Percentiles rank a stretch among this genome's conserved stretches.
Conservation (phyloP, 1,140 invertebrate species). For the Drosophila suzukii region DNA sequence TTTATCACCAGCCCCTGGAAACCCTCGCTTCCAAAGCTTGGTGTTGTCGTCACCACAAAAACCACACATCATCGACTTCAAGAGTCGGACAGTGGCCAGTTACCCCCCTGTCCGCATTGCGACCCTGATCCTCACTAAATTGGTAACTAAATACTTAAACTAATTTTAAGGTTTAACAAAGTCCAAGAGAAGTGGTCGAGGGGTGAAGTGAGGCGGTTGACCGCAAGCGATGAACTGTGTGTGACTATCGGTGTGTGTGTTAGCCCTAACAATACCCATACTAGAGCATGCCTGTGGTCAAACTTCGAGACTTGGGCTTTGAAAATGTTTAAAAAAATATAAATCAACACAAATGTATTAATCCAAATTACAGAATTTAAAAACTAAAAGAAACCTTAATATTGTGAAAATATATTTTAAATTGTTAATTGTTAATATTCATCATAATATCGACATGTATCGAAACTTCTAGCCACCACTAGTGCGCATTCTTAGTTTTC, state of each 20-base stretch:
- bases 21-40: background rate
- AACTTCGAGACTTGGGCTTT: constrained; percentile 11
- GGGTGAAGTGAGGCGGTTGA: constrained; percentile 47
- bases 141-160: constrained; percentile 83
- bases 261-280: constrained; percentile 9
- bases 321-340: background rate
- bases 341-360: background rate
- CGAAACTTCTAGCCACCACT: background rate
- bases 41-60: constrained; percentile 36
- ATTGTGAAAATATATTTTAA: too few relatives aligned
- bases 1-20: constrained; percentile 7
- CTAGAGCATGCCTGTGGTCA: constrained; percentile 61
- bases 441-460: too few relatives aligned
- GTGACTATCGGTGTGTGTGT: background rate
- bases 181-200: constrained; percentile 65
- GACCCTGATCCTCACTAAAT: constrained; percentile 59
- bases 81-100: constrained; percentile 22
- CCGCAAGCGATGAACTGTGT: constrained; percentile 69
- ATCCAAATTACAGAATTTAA: background rate
- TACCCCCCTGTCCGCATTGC: constrained; percentile 10
- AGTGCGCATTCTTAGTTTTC: background rate
- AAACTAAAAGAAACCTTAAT: background rate
- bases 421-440: too few relatives aligned
- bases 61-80: constrained; percentile 50
- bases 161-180: constrained; percentile 83